Evolutionary conservation across 2,113 vertebrate genomes (phyloP).

Genomic region (Cairina moschata): DNA sequence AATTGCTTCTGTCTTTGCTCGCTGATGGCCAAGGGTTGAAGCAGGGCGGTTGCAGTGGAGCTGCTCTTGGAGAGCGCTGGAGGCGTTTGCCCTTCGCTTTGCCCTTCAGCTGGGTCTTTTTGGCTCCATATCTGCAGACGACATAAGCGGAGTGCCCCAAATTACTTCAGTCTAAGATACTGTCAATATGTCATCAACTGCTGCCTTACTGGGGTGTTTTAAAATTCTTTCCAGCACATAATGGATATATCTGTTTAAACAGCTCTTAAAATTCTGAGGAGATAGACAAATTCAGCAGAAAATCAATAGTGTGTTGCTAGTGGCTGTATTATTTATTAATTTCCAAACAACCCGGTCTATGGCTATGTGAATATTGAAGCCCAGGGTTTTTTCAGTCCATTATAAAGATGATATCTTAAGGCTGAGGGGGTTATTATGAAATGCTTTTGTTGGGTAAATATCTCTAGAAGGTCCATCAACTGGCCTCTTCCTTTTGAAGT

Average conservation of each 20-base stretch:
- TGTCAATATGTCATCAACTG: constrained; percentile 58
- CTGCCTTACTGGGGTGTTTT: constrained; percentile 42
- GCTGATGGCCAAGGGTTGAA: constrained; percentile 20
- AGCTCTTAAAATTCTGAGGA: constrained; percentile 63
- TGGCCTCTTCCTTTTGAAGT: background rate
- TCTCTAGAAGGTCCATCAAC: background rate
- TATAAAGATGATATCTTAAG: background rate
- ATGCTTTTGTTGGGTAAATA: constrained; percentile 2
- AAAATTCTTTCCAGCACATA: constrained; percentile 59
- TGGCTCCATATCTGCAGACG: constrained; percentile 9
- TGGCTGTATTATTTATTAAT: constrained; percentile 67
- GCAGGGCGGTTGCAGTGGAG: background rate
- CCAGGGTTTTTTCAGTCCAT: background rate
- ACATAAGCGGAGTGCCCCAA: background rate
- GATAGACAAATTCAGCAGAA: constrained; percentile 53
- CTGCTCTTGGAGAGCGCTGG: background rate
- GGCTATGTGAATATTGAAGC: constrained; percentile 26
- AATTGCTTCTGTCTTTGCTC: constrained; percentile 26
- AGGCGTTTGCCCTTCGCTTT: constrained; percentile 37
- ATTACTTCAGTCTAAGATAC: constrained; percentile 50
- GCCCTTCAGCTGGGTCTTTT: constrained; percentile 7
- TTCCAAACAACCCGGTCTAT: background rate
- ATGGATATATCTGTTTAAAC: constrained; percentile 66
- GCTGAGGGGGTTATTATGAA: background rate
- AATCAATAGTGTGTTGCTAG: constrained; percentile 55